These are phyloP conservation scores for Dynastes tityus DNA, from an alignment of 2,888 invertebrate species.

Conservation along the genomic window DNA sequence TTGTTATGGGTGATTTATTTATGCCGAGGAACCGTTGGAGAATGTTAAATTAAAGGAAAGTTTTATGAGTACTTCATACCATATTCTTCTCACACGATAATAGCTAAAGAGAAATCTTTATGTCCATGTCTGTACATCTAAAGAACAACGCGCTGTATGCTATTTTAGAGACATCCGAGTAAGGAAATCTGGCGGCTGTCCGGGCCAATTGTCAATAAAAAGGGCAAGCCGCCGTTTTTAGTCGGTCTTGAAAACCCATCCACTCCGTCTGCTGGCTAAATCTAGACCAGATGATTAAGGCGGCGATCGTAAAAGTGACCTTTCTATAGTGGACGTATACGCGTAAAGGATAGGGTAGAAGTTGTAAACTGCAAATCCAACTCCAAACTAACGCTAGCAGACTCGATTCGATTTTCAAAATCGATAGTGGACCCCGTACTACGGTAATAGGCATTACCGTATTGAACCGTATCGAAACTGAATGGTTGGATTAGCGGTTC, in stretches of 20 bases:
- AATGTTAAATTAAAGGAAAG: no score
- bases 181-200: not conserved
- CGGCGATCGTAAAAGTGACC: constrained; percentile 9
- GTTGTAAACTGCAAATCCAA: constrained; percentile 29
- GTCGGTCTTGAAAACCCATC: not conserved
- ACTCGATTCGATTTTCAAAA: not conserved
- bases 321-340: not conserved
- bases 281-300: constrained; percentile 10
- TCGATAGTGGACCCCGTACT: not conserved
- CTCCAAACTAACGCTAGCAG: not conserved
- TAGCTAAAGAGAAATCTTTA: no score
- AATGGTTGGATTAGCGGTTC: no score
- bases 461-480: no score
- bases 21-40: no score
- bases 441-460: not conserved
- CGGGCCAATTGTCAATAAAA: not conserved
- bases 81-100: no score
- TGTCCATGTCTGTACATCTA: no score
- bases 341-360: not conserved
- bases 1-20: no score
- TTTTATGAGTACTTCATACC: no score
- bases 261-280: not conserved
- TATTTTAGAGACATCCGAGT: no score
- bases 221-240: not conserved
- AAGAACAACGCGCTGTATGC: no score